A percentile compares a stretch with the other conserved stretches of the same genome.
These are phyloP conservation scores for Aleiodes sp. DNA, from an alignment of 1,140 invertebrate species.

Conservation along the genomic window DNA sequence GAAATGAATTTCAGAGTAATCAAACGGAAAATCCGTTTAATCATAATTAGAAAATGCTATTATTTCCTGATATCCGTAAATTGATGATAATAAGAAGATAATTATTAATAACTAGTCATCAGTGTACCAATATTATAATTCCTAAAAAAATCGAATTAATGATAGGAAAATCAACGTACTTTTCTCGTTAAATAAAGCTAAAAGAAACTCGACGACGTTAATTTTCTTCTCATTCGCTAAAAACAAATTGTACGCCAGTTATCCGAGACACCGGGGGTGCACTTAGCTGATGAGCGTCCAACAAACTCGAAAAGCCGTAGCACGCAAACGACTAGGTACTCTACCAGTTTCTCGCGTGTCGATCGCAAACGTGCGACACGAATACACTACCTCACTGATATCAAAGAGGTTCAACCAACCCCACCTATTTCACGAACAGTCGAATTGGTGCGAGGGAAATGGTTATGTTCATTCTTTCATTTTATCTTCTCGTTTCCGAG, in stretches of 20 bases:
- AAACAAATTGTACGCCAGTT: constrained; percentile 51
- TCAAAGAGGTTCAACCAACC: constrained; percentile 11
- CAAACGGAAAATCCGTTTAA: too few relatives aligned
- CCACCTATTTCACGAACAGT: not conserved
- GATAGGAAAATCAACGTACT: not conserved
- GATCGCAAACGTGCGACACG: constrained; percentile 11
- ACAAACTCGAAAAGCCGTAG: constrained; percentile 32
- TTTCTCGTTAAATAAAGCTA: not conserved
- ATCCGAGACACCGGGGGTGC: constrained; percentile 46
- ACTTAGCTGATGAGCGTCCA: constrained; percentile 56
- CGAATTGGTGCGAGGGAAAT: not conserved
- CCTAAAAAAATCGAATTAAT: too few relatives aligned
- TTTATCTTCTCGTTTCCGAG: too few relatives aligned
- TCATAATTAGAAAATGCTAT: too few relatives aligned
- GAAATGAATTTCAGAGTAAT: too few relatives aligned
- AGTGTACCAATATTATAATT: too few relatives aligned
- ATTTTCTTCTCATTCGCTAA: constrained; percentile 53
- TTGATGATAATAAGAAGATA: too few relatives aligned
- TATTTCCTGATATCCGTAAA: too few relatives aligned
- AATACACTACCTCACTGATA: not conserved
- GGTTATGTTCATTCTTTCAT: not conserved
- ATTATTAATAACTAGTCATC: too few relatives aligned
- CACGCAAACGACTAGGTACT: constrained; percentile 56
- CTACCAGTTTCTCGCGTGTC: constrained; percentile 22
- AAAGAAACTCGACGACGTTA: not conserved